Evolutionary conservation across 2,113 vertebrate species (phyloP).

Genomic region (Microtus richardsoni): DNA sequence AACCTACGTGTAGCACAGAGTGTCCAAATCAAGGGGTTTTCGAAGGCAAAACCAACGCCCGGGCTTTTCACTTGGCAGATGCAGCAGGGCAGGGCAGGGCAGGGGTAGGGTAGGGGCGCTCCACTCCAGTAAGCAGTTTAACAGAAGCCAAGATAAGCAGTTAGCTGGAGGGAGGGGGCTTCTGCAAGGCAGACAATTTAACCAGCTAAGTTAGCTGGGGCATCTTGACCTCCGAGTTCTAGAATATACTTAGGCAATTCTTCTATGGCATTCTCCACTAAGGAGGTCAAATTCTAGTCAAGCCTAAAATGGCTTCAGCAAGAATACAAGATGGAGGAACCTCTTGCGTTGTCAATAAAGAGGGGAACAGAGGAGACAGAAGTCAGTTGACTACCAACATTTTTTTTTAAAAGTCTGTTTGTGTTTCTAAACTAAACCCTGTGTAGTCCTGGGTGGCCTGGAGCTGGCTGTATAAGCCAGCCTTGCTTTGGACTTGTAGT

Average conservation of each 20-base stretch:
- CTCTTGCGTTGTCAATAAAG: neutral
- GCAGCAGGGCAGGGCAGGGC: too few relatives aligned
- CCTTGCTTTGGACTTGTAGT: too few relatives aligned
- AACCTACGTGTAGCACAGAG: neutral
- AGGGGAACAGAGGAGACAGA: neutral
- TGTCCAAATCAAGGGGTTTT: neutral
- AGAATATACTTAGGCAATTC: neutral
- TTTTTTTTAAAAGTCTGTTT: neutral
- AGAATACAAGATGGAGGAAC: neutral
- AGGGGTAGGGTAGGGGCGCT: rapidly evolving
- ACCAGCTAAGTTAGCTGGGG: neutral
- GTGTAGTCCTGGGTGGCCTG: neutral
- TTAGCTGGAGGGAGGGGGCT: neutral
- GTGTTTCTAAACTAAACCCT: neutral
- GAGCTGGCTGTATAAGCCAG: neutral
- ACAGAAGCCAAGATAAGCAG: neutral
- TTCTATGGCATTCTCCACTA: neutral
- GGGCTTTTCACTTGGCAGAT: neutral
- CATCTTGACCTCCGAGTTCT: neutral
- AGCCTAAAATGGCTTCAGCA: neutral
- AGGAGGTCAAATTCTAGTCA: neutral
- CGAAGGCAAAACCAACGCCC: neutral
- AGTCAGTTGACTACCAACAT: too few relatives aligned
- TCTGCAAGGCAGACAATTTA: neutral
- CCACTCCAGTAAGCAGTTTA: neutral